Percentiles rank a stretch among this genome's conserved stretches.
These are phyloP conservation scores for Orchesella cincta DNA, from an alignment of 1,140 invertebrate species.

Conservation along the genomic window DNA sequence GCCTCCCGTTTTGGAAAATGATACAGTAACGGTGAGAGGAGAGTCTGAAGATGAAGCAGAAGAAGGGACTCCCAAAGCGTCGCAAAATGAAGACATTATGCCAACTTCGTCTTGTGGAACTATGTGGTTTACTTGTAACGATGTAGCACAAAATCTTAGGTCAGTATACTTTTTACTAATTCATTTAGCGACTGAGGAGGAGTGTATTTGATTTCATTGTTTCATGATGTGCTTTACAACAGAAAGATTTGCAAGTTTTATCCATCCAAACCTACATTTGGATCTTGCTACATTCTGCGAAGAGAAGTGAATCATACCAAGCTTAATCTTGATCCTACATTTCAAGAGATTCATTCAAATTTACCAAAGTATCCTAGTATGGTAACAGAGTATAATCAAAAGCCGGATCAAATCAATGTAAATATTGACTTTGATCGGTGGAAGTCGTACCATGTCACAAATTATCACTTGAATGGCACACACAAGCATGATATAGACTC, in stretches of 20 bases:
- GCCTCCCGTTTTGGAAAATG: background rate
- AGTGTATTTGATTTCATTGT: too few species aligned
- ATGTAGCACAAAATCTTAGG: background rate
- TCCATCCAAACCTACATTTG: background rate
- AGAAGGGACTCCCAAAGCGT: background rate
- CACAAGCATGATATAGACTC: background rate
- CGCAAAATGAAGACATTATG: background rate
- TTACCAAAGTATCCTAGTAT: background rate
- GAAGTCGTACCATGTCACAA: background rate
- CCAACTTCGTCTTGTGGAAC: background rate
- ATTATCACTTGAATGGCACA: conserved; percentile 12
- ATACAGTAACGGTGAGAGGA: background rate
- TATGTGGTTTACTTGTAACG: background rate
- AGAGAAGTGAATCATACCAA: background rate
- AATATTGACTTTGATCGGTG: background rate
- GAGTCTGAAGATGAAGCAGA: background rate
- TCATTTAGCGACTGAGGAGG: too few species aligned
- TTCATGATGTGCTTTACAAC: too few species aligned
- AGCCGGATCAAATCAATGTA: background rate
- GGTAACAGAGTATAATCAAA: background rate
- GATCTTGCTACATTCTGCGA: conserved; percentile 1
- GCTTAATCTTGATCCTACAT: background rate
- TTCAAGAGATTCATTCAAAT: background rate
- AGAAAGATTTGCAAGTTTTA: conserved; percentile 23
- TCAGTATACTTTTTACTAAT: background rate